Evolutionary conservation across 2,888 invertebrate genomes (phyloP).

Genomic region (Eucriotettix oculatus): DNA sequence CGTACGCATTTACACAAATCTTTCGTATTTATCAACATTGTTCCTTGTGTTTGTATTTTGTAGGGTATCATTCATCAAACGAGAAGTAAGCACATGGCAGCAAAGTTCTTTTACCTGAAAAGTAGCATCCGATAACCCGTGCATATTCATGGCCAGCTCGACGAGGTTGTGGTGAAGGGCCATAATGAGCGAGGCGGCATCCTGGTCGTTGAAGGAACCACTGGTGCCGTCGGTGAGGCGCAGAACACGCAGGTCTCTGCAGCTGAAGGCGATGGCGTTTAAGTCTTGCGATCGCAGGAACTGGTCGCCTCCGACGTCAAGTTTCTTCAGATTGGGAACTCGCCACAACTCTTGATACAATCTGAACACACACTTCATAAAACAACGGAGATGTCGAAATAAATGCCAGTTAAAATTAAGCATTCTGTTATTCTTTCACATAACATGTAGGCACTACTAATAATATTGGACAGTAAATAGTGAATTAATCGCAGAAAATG

Average conservation of each 20-base stretch:
- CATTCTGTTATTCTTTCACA: too few species aligned
- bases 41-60: too few species aligned
- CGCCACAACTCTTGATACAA: neutral
- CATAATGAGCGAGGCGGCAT: neutral
- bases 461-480: too few species aligned
- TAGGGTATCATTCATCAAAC: too few species aligned
- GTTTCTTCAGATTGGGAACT: neutral
- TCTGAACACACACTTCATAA: neutral
- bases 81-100: too few species aligned
- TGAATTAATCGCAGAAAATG: too few species aligned
- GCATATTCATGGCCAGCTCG: neutral
- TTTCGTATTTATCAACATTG: too few species aligned
- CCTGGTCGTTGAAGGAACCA: too few species aligned
- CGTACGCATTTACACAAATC: too few species aligned
- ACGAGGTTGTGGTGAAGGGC: neutral
- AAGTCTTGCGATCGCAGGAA: neutral
- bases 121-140: neutral
- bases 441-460: too few species aligned
- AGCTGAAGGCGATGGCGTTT: neutral
- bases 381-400: too few species aligned
- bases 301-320: neutral
- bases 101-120: neutral
- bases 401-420: too few species aligned
- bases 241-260: neutral
- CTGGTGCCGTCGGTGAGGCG: neutral